Conservation (phyloP, 2,113 vertebrate species). For the cat (Felis catus) region DNA sequence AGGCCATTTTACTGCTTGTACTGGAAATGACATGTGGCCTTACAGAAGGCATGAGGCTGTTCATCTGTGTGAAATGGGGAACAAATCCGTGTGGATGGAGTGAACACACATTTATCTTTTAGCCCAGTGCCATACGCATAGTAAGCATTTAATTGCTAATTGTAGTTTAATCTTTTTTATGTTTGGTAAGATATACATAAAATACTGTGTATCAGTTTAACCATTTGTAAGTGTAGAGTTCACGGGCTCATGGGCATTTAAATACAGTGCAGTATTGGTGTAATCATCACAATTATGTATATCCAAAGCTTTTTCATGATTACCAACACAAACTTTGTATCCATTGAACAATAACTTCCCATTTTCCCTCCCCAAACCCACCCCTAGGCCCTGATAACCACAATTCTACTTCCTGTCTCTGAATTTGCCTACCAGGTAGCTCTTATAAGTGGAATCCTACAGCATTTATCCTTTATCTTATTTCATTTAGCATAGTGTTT, state of each 20-base stretch:
- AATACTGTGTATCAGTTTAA: neutral
- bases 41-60: neutral
- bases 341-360: neutral
- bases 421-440: neutral
- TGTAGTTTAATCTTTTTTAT: neutral
- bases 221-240: neutral
- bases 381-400: neutral
- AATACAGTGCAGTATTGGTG: neutral
- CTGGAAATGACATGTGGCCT: neutral
- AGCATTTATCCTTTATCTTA: neutral
- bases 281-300: neutral
- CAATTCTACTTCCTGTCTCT: neutral
- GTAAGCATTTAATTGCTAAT: neutral
- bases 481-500: neutral
- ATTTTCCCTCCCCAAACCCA: too few relatives aligned
- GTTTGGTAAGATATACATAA: neutral
- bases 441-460: neutral
- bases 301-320: neutral
- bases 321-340: neutral
- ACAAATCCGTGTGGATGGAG: neutral
- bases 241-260: neutral
- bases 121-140: rapidly evolving
- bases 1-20: neutral
- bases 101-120: neutral
- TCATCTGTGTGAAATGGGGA: neutral